Percentiles rank a stretch among this genome's conserved stretches.
Evolutionary conservation across 2,888 invertebrate species (phyloP).

Genomic region (Altica lythri): DNA sequence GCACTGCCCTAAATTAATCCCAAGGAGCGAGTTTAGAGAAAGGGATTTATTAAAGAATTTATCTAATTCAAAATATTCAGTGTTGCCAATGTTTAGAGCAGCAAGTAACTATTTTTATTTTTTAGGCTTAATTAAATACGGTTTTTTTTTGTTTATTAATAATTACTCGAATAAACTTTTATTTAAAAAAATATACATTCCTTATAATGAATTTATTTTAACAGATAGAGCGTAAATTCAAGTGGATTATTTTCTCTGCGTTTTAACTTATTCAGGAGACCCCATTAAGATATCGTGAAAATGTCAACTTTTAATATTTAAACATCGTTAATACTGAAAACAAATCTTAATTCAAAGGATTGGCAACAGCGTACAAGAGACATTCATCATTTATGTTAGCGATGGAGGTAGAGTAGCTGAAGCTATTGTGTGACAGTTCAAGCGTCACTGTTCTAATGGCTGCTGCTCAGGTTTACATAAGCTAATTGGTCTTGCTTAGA

Average conservation of each 20-base stretch:
- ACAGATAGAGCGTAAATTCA: too few relatives aligned
- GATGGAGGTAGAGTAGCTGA: slow-evolving; percentile 15
- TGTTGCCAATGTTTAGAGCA: slow-evolving; percentile 8
- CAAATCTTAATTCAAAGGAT: neutral
- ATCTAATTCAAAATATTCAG: slow-evolving; percentile 10
- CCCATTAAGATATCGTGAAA: too few relatives aligned
- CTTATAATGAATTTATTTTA: too few relatives aligned
- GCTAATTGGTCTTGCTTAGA: slow-evolving; percentile 29
- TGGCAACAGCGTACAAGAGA: slow-evolving; percentile 10
- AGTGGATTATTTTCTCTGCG: too few relatives aligned
- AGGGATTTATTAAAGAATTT: slow-evolving; percentile 24
- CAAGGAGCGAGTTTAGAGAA: slow-evolving; percentile 24
- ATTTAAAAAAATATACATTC: too few relatives aligned
- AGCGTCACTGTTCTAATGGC: slow-evolving; percentile 27
- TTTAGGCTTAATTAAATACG: too few relatives aligned
- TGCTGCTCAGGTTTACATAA: slow-evolving; percentile 25
- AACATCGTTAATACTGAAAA: neutral
- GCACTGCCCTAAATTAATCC: slow-evolving; percentile 24
- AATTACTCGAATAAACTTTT: too few relatives aligned
- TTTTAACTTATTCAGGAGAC: too few relatives aligned
- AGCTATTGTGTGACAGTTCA: slow-evolving; percentile 30
- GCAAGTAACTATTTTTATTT: too few relatives aligned
- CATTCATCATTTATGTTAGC: slow-evolving; percentile 28
- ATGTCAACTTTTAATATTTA: neutral
- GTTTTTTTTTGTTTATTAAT: too few relatives aligned